Conservation (phyloP, 92 coral and sea anemone genomes). For the Chrysogorgia sp. region DNA sequence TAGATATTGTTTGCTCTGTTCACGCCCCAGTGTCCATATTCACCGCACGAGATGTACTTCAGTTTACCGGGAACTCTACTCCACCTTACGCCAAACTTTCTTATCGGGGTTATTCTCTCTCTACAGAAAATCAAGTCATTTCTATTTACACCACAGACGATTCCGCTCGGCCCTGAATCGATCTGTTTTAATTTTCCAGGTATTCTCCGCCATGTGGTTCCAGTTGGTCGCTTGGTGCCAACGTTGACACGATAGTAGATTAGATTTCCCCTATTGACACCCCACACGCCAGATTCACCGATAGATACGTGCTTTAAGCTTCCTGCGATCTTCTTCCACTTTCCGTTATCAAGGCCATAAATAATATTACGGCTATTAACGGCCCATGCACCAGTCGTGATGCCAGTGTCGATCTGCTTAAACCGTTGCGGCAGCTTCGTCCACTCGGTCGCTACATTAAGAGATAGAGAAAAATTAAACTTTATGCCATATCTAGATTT, state of each 20-base stretch:
- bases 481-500: too few relatives aligned
- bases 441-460: background rate
- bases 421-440: background rate
- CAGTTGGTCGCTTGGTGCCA: background rate
- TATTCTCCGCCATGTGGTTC: background rate
- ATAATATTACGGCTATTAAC: background rate
- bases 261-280: background rate
- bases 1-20: background rate
- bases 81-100: background rate
- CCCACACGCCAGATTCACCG: conserved; percentile 15
- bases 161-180: conserved; percentile 51
- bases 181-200: conserved; percentile 32
- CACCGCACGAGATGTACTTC: conserved; percentile 25
- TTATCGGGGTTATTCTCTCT: conserved; percentile 6
- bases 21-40: conserved; percentile 26
- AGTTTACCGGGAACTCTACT: background rate
- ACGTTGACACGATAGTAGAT: background rate
- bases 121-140: conserved; percentile 27
- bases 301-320: conserved; percentile 2
- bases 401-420: conserved; percentile 25
- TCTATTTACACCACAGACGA: conserved; percentile 53
- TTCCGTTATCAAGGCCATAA: conserved; percentile 5
- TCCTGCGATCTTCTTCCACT: conserved; percentile 27
- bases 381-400: conserved; percentile 28
- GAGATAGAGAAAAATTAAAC: background rate